Evolutionary conservation across 1,140 invertebrate species (phyloP).

Genomic region (Procambarus clarkii): DNA sequence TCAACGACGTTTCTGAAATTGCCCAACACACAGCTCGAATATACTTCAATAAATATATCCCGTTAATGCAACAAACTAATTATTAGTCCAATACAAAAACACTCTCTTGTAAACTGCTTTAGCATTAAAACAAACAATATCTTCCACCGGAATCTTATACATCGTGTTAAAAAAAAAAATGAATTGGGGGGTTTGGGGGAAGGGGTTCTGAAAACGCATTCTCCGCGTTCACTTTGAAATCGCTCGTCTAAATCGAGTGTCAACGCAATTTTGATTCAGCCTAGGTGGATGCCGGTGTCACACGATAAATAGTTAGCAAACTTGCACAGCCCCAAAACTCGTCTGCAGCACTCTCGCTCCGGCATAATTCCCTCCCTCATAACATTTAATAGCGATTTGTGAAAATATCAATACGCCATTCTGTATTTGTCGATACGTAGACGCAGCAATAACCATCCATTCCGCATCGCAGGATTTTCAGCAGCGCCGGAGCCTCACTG

Average conservation of each 20-base stretch:
- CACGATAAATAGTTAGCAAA: conserved; percentile 30
- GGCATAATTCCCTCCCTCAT: conserved; percentile 39
- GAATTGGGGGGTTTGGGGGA: no score
- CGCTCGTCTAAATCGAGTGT: neutral
- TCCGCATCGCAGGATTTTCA: conserved; percentile 19
- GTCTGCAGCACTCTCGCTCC: conserved; percentile 20
- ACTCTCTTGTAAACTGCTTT: no score
- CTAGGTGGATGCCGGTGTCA: conserved; percentile 1
- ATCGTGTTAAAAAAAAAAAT: no score
- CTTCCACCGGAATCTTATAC: no score
- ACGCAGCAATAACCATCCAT: conserved; percentile 36
- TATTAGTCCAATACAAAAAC: no score
- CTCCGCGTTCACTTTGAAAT: neutral
- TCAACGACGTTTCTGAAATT: no score
- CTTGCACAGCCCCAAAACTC: conserved; percentile 31
- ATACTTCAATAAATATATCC: no score
- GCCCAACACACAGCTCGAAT: no score
- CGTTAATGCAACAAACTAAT: no score
- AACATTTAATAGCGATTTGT: conserved; percentile 48
- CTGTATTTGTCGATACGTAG: conserved; percentile 40
- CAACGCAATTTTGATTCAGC: neutral
- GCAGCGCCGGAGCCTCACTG: neutral
- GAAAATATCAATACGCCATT: conserved; percentile 50
- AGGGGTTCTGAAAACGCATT: neutral
- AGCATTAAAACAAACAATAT: no score